Evolutionary conservation across 2,888 invertebrate genomes (phyloP).

Genomic region (Dolichomitus sp.): DNA sequence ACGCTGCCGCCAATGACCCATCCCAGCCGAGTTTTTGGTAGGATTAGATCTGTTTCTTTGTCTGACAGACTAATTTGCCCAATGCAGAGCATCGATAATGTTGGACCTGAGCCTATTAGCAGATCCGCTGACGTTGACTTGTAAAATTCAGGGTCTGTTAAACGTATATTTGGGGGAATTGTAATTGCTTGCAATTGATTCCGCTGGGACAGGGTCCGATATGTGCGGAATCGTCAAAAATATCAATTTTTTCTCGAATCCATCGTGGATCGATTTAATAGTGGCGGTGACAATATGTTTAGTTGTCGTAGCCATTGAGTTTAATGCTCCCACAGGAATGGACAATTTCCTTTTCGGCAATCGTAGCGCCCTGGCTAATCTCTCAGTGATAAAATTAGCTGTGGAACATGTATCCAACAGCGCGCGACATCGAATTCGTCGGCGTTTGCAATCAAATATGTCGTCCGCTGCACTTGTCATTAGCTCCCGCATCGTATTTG

Average conservation of each 20-base stretch:
- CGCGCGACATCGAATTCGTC: conserved; percentile 38
- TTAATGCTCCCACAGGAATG: conserved; percentile 61
- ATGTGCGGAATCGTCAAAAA: too few relatives aligned
- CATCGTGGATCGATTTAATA: too few relatives aligned
- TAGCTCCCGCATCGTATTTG: too few relatives aligned
- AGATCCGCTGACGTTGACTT: conserved; percentile 54
- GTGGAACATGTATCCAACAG: conserved; percentile 63
- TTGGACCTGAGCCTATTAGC: conserved; percentile 55
- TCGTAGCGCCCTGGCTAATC: conserved; percentile 42
- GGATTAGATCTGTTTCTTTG: neutral
- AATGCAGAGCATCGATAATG: conserved; percentile 32
- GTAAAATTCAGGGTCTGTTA: conserved; percentile 62
- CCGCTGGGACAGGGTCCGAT: conserved; percentile 40
- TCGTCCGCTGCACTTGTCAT: too few relatives aligned
- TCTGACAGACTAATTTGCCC: conserved; percentile 46
- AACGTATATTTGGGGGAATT: conserved; percentile 29
- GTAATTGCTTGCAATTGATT: conserved; percentile 25
- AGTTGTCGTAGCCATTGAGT: too few relatives aligned
- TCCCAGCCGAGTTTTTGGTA: too few relatives aligned
- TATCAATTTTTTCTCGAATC: too few relatives aligned
- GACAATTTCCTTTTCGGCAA: conserved; percentile 44
- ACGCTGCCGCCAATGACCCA: too few relatives aligned
- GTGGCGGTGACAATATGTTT: too few relatives aligned
- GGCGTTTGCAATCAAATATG: too few relatives aligned
- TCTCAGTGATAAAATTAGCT: conserved; percentile 65